phyloP scores from a whole-genome alignment of 2,888 invertebrate species.

The Pristionchus fissidentatus region DNA sequence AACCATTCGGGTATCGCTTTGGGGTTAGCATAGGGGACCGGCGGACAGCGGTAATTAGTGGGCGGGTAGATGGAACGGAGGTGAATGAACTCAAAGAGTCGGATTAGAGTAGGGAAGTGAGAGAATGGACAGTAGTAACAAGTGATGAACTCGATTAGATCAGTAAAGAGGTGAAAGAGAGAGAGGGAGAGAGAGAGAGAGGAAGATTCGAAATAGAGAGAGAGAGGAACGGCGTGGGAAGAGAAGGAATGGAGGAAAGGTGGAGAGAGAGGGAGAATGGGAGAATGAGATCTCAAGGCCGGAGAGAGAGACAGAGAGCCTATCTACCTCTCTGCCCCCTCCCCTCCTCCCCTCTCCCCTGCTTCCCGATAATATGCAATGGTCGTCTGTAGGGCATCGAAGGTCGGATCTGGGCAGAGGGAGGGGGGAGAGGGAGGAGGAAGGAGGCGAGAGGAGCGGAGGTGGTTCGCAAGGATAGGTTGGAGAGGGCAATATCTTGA shows the following conservation, averaged over 20 bases:
- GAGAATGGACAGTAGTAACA: neutral
- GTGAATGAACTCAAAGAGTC: neutral
- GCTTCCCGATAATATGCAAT: conserved; percentile 14
- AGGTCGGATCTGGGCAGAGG: conserved; percentile 17
- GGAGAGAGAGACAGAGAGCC: neutral
- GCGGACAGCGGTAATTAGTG: conserved; percentile 28
- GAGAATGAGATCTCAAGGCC: neutral
- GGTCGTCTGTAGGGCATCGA: conserved; percentile 40
- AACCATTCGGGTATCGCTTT: conserved; percentile 5
- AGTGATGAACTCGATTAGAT: conserved; percentile 6
- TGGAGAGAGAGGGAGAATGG: conserved; percentile 15
- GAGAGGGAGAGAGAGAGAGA: conserved; percentile 22
- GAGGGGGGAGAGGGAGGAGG: neutral
- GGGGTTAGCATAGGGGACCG: neutral
- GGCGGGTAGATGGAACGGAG: conserved; percentile 48
- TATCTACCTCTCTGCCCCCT: neutral
- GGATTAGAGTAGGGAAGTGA: conserved; percentile 20
- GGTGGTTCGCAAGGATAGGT: neutral
- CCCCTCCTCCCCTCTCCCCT: neutral
- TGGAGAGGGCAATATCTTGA: neutral
- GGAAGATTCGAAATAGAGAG: neutral
- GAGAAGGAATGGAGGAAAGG: conserved; percentile 14
- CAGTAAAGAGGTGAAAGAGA: too few relatives aligned
- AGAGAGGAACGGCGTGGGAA: conserved; percentile 6
- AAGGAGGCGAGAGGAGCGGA: neutral